phyloP scores from a whole-genome alignment of 64 coral and sea anemone genomes.

The Actinia tenebrosa region DNA sequence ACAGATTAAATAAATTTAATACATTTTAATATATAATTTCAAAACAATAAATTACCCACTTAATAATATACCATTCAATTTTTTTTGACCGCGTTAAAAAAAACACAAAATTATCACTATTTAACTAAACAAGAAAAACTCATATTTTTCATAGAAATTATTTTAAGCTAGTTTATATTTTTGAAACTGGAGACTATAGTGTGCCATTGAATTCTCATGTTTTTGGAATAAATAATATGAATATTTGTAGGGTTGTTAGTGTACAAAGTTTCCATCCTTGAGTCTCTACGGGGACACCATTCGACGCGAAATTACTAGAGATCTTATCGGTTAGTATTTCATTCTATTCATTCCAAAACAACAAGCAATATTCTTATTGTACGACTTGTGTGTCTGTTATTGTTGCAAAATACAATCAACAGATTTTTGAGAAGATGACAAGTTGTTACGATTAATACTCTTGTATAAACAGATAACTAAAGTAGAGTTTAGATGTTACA shows the following conservation, averaged over 20 bases:
- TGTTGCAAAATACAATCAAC: not conserved
- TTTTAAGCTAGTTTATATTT: not conserved
- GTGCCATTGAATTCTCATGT: not conserved
- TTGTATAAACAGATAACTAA: not conserved
- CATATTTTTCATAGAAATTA: not conserved
- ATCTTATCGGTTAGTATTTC: not conserved
- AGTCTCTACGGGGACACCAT: not conserved
- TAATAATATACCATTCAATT: not conserved
- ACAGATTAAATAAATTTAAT: not conserved
- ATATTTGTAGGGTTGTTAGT: not conserved
- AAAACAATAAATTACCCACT: not conserved
- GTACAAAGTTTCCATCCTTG: not conserved
- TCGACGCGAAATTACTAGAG: not conserved
- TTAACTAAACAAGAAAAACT: not conserved
- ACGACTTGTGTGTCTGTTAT: not conserved
- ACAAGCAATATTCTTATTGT: not conserved
- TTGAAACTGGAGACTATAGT: not conserved
- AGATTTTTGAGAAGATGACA: not conserved
- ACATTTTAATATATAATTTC: not conserved
- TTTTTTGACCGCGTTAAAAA: not conserved
- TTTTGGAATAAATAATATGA: not conserved
- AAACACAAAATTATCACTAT: not conserved
- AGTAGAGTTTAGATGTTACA: not conserved
- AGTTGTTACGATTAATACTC: not conserved
- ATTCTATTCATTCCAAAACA: slow-evolving; percentile 3